These are phyloP conservation scores for Drosophila vallismaia DNA, from an alignment of 2,888 invertebrate species.

Conservation along the genomic window DNA sequence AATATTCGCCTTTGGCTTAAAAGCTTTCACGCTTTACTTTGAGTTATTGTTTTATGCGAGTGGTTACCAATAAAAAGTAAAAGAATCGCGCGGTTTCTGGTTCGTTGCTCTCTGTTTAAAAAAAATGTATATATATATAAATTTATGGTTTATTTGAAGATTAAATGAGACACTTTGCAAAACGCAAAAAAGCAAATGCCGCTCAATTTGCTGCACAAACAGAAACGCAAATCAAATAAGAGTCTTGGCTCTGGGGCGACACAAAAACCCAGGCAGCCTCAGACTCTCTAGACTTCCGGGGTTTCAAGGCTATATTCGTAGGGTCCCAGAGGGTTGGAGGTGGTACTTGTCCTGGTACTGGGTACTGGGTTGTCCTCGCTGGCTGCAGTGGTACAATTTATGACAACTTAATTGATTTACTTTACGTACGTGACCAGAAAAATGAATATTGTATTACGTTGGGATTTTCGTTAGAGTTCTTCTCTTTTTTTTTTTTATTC, in stretches of 20 bases:
- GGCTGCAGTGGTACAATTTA: conserved; percentile 76
- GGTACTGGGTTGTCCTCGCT: conserved; percentile 16
- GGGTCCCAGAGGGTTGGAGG: background rate
- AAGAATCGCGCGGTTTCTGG: conserved; percentile 8
- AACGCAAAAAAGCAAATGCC: conserved; percentile 69
- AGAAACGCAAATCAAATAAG: conserved; percentile 63
- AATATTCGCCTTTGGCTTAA: conserved; percentile 53
- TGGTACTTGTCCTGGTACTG: background rate
- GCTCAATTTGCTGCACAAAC: conserved; percentile 74
- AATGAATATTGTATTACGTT: conserved; percentile 82
- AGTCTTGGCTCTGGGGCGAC: conserved; percentile 14
- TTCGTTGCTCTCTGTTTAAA: conserved; percentile 10
- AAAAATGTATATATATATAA: conserved; percentile 1
- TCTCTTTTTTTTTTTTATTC: conserved; percentile 6
- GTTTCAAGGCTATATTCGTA: background rate
- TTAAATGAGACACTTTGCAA: conserved; percentile 40
- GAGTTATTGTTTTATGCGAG: conserved; percentile 1
- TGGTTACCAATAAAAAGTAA: conserved; percentile 14
- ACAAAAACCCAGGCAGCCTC: conserved; percentile 2
- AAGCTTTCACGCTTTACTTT: conserved; percentile 41
- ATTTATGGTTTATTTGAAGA: conserved; percentile 23
- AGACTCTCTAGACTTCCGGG: background rate
- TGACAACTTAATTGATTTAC: conserved; percentile 84
- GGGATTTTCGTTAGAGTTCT: conserved; percentile 67
- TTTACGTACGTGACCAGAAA: conserved; percentile 83